Conservation (phyloP, 2,888 invertebrate species). For the Bombylius major region DNA sequence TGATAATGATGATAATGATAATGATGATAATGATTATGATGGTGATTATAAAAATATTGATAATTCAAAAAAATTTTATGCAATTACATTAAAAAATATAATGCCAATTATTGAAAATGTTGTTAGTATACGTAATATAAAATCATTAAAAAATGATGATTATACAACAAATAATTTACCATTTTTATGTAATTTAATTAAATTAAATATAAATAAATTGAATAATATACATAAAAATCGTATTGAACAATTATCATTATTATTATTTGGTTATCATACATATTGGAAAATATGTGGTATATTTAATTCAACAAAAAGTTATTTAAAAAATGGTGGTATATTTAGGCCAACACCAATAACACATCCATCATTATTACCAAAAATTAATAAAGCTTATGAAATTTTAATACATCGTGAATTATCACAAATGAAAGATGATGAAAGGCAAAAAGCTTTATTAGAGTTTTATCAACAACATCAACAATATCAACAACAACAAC, state of each 20-base stretch:
- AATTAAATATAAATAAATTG: conserved; percentile 18
- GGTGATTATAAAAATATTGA: too few species aligned
- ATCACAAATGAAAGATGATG: background rate
- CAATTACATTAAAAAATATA: conserved; percentile 26
- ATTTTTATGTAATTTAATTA: conserved; percentile 26
- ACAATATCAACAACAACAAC: background rate
- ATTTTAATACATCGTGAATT: conserved; percentile 2
- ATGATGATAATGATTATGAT: too few species aligned
- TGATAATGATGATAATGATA: too few species aligned
- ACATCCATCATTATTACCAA: conserved; percentile 32
- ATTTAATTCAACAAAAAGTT: conserved; percentile 24
- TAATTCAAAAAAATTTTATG: conserved; percentile 18
- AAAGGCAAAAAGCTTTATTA: background rate
- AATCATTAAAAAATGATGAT: conserved; percentile 17
- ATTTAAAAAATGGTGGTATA: conserved; percentile 25
- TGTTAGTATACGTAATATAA: conserved; percentile 28
- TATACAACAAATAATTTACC: conserved; percentile 16
- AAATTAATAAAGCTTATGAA: conserved; percentile 31
- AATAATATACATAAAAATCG: conserved; percentile 15
- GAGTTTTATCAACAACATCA: background rate
- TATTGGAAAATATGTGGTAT: conserved; percentile 20
- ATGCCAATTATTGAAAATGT: conserved; percentile 30
- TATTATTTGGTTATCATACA: conserved; percentile 12
- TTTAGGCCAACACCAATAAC: conserved; percentile 30
- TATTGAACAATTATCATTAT: conserved; percentile 26